Base-by-base conservation (phyloP, 2,113 vertebrate genomes). In the Suricata suricatta region DNA sequence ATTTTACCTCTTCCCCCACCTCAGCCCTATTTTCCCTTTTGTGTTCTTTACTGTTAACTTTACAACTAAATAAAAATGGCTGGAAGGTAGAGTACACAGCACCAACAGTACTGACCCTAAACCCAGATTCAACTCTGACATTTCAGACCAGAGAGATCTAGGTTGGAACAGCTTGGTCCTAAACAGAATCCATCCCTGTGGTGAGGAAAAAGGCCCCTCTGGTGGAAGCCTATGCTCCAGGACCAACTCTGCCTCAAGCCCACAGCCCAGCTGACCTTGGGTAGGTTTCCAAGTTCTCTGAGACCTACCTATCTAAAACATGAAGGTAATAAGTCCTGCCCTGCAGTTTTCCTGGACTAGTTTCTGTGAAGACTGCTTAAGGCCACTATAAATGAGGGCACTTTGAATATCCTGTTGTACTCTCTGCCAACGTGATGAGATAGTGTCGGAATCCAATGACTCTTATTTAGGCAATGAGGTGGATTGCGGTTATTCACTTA, bases 301-400 rank as follows among this genome's bases (percentile, higher is more conserved):
- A 84, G 76, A 88, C 54, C 5, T 23, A 27, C 44, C 96, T 66
- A 68, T 31, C 41, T 74, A 60, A 95, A 38, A 50, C 72, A 47
- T 57, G 38, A 72, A 10, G 76, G 50, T n/a, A n/a, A 72, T 72
- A 31, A 12, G 54, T 54, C 54, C 76, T 33, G 5, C 27, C 71
- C 41, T 38, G 8, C 11, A 14, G n/a, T 88, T 88, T 83, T 66
- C 44, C 60, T 38, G 50, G 16, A 11, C 57, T 60, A 25, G 33
- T 90, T 87, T 69, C 54, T 2, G 3, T 76, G 44, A 84, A 89
- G 52, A 66, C 25, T 52, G 29, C 79, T 11, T 21, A 54, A 76
- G 54, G 50, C 44, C 41, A 47, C 10, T 12, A 1, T 0, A 41
- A 10, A 23, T 0, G n/a, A 80, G 13, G 31, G 11, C 5, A 14